Evolutionary conservation across 2,797 vertebrate genomes (phyloP), one percentile per base, ranked within the genome.

Genomic region (Alfaro cultratus): DNA sequence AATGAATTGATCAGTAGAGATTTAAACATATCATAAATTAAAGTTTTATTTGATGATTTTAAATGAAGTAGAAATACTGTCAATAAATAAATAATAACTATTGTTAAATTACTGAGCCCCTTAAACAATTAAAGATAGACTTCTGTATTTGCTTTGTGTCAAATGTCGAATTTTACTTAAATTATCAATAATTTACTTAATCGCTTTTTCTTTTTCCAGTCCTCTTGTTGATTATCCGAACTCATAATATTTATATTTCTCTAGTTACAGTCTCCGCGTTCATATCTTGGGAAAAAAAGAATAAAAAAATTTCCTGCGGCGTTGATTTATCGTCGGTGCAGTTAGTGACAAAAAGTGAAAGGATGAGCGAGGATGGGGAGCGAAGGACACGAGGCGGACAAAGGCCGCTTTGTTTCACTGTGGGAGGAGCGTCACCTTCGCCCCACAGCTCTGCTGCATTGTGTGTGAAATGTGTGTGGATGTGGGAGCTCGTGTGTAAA

Each of bases 341-440:
- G 89, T 88, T 83, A 80, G 81, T 81, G 81, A 81, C 78, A 86
- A 74, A 89, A 80, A 81, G 55, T 2, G 47, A 80, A 80, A 45
- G 83, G 80, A 76, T 84, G 75, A 85, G 76, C 82, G 78, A 79
- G 79, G 77, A 85, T 75, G 76, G 68, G 72, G 64, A 85, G 81
- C 86, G 84, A 83, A 85, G 91, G 87, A 91, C 84, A 80, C 74
- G 77, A 79, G 80, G 89, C 78, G 83, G 86, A 95, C 92, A 95
- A 91, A 93, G 90, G 81, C 74, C 68, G 86, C 89, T 94, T 94
- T 95, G 92, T 95, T 93, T 85, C 74, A 60, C 85, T 83, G 83
- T 88, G 86, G 91, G 93, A 90, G 90, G 91, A 87, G 87, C 89
- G 80, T 90, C 91, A 91, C 91, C 85, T 75, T 88, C 18, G 75